Percentiles rank a stretch among this genome's conserved stretches.
Evolutionary conservation across 2,113 vertebrate genomes (phyloP).

Genomic region (Athene cunicularia): DNA sequence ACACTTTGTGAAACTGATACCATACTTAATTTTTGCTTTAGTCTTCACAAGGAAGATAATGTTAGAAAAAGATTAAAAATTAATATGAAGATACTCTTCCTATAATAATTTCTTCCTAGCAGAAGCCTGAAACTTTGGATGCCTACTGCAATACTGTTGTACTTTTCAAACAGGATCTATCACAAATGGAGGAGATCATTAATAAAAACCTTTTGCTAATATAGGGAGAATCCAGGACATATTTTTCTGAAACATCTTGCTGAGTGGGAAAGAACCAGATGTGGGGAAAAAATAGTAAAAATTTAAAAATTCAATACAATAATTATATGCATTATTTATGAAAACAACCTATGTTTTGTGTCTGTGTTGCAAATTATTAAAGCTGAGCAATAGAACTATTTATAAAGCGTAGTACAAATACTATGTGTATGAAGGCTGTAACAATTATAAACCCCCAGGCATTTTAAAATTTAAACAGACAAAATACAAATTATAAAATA

Average conservation of each 20-base stretch:
- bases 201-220: neutral
- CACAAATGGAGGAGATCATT: neutral
- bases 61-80: constrained; percentile 35
- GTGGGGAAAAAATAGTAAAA: neutral
- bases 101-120: neutral
- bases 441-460: neutral
- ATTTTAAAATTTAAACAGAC: constrained; percentile 3
- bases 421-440: neutral
- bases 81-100: neutral
- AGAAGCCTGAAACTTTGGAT: constrained; percentile 8
- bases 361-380: neutral
- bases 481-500: constrained; percentile 9
- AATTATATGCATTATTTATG: neutral
- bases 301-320: neutral
- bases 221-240: neutral
- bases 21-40: constrained; percentile 12
- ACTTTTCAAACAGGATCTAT: constrained; percentile 5
- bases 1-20: neutral
- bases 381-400: neutral
- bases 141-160: neutral
- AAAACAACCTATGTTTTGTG: neutral
- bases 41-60: constrained; percentile 17
- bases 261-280: neutral
- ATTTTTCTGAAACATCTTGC: neutral
- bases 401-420: neutral